Base-by-base conservation (phyloP, 2,797 vertebrate species). In the Xyrichtys novacula region DNA sequence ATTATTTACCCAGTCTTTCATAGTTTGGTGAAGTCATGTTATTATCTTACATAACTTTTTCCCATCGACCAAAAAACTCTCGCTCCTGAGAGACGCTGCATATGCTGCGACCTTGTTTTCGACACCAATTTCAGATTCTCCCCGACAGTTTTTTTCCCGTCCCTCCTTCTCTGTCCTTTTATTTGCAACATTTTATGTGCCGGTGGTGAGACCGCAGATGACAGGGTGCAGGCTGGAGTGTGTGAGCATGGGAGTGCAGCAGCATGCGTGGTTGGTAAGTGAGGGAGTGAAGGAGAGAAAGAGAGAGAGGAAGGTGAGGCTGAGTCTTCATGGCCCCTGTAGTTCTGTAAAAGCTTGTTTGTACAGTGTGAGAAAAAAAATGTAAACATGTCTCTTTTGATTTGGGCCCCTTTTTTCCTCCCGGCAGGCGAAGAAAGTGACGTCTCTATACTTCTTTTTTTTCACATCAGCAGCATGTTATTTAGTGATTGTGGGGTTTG, bases 341-440 rank as follows among this genome's bases (percentile, higher is more conserved):
- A 77, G 69, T 44, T 83, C 76, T 89, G 73, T 72, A 75, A 81
- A 85, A 67, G 62, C 69, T 83, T 90, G 88, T 90, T 91, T 91
- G 84, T 81, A 85, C 87, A 89, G 81, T 70, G 43, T 48, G 65
- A 85, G 79, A 60, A 81, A 78, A 71, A 90, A 89, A 89, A 90
- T 81, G 75, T 89, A 91, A 91, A 92, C 85, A 90, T 88, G 85
- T 87, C 83, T 88, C 73, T 87, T 91, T 88, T 84, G 84, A 89
- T 91, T 81, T 84, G 69, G 54, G 66, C 69, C 67, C 65, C 58
- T 52, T 53, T 80, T 78, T 53, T 78, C 55, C 64, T 77, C 52
- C 49, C 11, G 14, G 31, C 59, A 40, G 57, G 71, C 43, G 71
- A 66, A 74, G 68, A 86, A 83, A 86, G 83, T 80, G 81, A 81